Evolutionary conservation across 2,113 vertebrate genomes (phyloP).

Genomic region (Tragelaphus scriptus): DNA sequence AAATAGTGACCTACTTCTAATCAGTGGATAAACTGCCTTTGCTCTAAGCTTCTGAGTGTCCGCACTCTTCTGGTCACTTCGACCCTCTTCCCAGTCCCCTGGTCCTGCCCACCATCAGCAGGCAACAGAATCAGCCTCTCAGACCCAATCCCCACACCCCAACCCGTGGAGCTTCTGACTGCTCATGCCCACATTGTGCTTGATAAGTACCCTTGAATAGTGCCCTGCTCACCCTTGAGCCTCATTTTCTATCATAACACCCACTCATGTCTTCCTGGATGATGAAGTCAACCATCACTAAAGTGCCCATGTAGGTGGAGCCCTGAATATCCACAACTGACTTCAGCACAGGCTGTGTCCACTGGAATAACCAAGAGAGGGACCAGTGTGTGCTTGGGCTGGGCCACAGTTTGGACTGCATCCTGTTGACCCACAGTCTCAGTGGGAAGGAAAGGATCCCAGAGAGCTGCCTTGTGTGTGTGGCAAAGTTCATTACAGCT

Average conservation of each 20-base stretch:
- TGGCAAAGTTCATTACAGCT: neutral
- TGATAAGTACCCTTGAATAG: neutral
- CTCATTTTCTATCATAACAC: neutral
- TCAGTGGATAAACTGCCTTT: neutral
- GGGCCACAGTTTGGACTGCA: neutral
- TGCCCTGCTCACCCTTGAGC: neutral
- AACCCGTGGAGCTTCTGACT: neutral
- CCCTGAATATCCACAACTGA: neutral
- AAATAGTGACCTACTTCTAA: neutral
- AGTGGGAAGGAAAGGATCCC: neutral
- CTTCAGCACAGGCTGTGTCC: neutral
- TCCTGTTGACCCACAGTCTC: neutral
- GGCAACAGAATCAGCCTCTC: neutral
- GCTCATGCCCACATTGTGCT: neutral
- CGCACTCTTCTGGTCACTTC: neutral
- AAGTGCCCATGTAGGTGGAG: neutral
- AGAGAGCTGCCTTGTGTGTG: neutral
- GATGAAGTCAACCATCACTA: rapidly evolving
- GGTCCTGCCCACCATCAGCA: neutral
- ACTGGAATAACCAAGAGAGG: neutral
- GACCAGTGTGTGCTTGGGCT: neutral
- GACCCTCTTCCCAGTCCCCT: too few species aligned
- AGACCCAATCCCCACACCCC: neutral
- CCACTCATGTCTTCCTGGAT: too few species aligned
- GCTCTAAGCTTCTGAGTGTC: neutral